These are phyloP conservation scores for human (Homo sapiens) DNA, from an alignment of 2,113 vertebrate species.

Conservation along the genomic window GRCh38 chr2:141312501-141313000, in stretches of 20 bases:
- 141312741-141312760: neutral
- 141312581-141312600: neutral
- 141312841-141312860: neutral
- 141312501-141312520: neutral
- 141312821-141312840: neutral
- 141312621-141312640: neutral
- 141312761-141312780: neutral
- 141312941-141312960: neutral
- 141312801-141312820: no score
- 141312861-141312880: neutral
- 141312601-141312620: neutral
- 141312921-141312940: neutral
- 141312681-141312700: neutral
- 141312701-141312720: neutral
- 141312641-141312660: neutral
- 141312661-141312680: neutral
- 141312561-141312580: neutral
- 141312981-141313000: neutral
- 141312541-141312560: neutral
- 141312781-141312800: neutral
- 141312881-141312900: neutral
- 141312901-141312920: neutral
- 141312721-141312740: neutral
- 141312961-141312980: no score
- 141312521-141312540: neutral